phyloP scores from a whole-genome alignment of 1,140 invertebrate species.

The Mamestra configurata region DNA sequence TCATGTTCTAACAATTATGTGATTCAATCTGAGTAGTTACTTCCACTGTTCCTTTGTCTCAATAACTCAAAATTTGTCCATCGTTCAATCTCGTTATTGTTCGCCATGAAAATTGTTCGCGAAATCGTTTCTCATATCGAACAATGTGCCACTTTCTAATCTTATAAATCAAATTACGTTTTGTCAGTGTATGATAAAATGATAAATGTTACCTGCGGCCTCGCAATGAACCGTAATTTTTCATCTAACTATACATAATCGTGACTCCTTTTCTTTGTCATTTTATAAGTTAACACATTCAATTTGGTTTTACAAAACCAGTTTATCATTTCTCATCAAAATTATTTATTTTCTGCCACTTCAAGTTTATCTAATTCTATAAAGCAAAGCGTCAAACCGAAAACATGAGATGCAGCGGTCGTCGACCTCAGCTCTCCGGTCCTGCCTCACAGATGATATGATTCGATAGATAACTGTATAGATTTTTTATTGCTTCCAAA shows the following conservation, averaged over 20 bases:
- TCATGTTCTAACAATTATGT: neutral
- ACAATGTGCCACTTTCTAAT: constrained; percentile 34
- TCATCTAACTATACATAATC: constrained; percentile 5
- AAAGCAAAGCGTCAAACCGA: constrained; percentile 66
- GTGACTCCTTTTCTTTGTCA: neutral
- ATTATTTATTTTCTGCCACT: constrained; percentile 49
- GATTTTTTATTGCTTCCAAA: constrained; percentile 78
- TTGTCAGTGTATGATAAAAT: neutral
- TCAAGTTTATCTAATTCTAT: constrained; percentile 67
- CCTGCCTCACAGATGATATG: constrained; percentile 78
- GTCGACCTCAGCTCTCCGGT: constrained; percentile 70
- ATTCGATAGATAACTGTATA: constrained; percentile 86
- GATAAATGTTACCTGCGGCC: neutral
- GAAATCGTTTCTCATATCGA: constrained; percentile 11
- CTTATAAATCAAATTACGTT: constrained; percentile 24
- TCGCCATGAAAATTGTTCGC: constrained; percentile 7
- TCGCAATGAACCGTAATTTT: neutral
- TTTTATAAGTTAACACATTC: constrained; percentile 24
- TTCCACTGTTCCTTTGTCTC: constrained; percentile 1
- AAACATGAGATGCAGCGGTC: constrained; percentile 72
- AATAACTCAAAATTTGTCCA: neutral
- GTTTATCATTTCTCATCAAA: constrained; percentile 30
- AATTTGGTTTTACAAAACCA: constrained; percentile 7
- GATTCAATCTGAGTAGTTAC: neutral
- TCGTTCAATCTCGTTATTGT: neutral